Base-by-base conservation (phyloP, 1,140 invertebrate species). In the Diplogasteroides magnus region DNA sequence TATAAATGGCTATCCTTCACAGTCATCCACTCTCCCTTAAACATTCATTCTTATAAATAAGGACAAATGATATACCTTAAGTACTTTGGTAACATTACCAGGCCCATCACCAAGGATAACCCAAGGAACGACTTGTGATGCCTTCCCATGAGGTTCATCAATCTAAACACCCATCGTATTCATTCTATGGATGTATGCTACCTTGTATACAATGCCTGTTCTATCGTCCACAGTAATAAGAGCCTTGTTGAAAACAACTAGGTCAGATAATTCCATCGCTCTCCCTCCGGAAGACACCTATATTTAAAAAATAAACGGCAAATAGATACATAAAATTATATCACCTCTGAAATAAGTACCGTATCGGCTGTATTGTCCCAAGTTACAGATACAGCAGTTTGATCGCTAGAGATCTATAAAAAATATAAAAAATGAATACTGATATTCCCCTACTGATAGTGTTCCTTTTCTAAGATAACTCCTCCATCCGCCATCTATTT, bases 251-350 rank as follows among this genome's bases (percentile, higher is more conserved):
- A 93, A 99, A 0, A 92, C 89, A 64, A 95, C 88, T 59, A 99
- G 84, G 80, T 99, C 96, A 0, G 94, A 98, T 0, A 98, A 85
- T 84, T 99, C 96, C 94, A 98, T 97, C 2, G 93, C 93, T 79
- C 96, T 86, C 48, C 92, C 92, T 77, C 91, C 93, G 61, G 91
- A 86, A 0, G 88, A 84, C 88, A 91, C 64, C 14, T 76, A 28
- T 19, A 57, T 60, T 15, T 69, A n/a, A n/a, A n/a, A n/a, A n/a
- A n/a, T n/a, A n/a, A n/a, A 11, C 6, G 37, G 37, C 6, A 19
- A 48, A 6, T 48, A 48, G 6, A 48, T 48, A 11, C 37, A 48
- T 11, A 48, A 19, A 6, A 48, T 48, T 6, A 48, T 19, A 48
- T 48, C 37, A 48, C 37, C 37, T 48, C 37, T 19, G 37, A 48